These are phyloP conservation scores for Sorex fumeus DNA, from an alignment of 2,113 vertebrate species.

Conservation along the genomic window DNA sequence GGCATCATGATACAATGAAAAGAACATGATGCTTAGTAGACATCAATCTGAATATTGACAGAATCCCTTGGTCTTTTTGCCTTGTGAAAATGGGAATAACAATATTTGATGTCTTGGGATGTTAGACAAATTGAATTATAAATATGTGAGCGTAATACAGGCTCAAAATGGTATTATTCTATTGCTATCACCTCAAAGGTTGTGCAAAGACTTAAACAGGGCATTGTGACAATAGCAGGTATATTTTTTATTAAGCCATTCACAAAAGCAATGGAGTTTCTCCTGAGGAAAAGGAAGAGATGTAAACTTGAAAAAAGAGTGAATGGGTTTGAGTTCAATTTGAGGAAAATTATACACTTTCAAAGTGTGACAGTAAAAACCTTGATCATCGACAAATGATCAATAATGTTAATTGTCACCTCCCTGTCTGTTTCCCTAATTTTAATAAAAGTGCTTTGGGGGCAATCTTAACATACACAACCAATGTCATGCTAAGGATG, in stretches of 20 bases:
- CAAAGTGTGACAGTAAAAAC: background rate
- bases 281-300: no score
- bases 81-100: background rate
- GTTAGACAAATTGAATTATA: conserved; percentile 30
- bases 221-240: background rate
- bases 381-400: background rate
- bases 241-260: background rate
- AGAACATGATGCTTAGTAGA: background rate
- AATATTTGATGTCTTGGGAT: background rate
- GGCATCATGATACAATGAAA: background rate
- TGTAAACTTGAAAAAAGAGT: background rate
- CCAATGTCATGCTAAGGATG: background rate
- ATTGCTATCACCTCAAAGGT: background rate
- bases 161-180: background rate
- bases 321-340: background rate
- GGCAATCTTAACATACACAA: background rate
- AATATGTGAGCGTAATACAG: background rate
- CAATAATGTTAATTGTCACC: background rate
- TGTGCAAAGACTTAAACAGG: background rate
- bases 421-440: background rate
- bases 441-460: background rate
- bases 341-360: conserved; percentile 6
- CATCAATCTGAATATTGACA: background rate
- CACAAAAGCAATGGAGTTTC: background rate
- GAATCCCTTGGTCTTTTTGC: background rate